Evolutionary conservation across 53 echinoderm and acorn worm species (phyloP).

Genomic region (Arbacia lixula): DNA sequence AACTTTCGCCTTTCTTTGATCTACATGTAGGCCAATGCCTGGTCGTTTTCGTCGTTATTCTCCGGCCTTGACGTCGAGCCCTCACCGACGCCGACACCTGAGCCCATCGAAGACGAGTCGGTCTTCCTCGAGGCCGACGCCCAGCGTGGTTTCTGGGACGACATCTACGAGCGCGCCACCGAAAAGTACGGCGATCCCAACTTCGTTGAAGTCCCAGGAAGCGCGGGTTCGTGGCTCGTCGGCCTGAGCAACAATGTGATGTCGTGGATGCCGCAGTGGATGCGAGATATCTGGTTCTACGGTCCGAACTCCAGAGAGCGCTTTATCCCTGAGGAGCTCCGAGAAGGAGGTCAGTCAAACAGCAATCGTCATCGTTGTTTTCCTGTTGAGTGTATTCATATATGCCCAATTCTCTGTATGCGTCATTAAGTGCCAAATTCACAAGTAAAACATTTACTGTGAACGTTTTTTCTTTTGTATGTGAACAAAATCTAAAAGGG

Average conservation of each 20-base stretch:
- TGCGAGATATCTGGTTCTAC: constrained; percentile 35
- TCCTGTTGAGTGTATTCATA: too few species aligned
- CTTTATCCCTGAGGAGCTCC: background rate
- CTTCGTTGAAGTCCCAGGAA: constrained; percentile 23
- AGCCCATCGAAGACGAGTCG: background rate
- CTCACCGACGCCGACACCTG: background rate
- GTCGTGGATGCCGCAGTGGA: constrained; percentile 17
- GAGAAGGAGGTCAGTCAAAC: background rate
- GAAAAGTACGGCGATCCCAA: constrained; percentile 35
- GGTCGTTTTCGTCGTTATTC: background rate
- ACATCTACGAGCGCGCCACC: constrained; percentile 40
- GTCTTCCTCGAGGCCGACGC: constrained; percentile 20
- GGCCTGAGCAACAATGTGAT: background rate
- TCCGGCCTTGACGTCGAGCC: too few species aligned
- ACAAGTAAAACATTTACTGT: too few species aligned
- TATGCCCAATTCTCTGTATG: too few species aligned
- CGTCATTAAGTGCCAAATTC: too few species aligned
- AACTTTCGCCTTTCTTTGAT: too few species aligned
- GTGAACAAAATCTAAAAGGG: too few species aligned
- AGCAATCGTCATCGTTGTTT: too few species aligned
- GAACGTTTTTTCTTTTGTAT: too few species aligned
- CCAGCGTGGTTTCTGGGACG: constrained; percentile 31
- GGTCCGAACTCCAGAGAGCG: constrained; percentile 17
- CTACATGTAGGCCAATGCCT: background rate
- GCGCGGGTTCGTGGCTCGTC: background rate